Conservation (phyloP, 2,113 vertebrate species). For the Catagonus wagneri region DNA sequence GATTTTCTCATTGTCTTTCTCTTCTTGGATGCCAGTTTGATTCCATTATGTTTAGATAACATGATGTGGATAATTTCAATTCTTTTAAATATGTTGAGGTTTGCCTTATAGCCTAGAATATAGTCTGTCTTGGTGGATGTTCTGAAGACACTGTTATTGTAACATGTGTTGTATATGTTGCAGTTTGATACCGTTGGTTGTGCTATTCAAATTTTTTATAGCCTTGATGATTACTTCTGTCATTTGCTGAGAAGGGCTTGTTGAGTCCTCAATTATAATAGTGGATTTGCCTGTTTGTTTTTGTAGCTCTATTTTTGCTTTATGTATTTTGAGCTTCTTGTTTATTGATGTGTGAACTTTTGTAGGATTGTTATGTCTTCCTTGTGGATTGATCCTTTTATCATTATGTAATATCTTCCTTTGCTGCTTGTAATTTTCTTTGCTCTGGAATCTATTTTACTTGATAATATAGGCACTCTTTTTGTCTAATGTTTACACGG, state of each 20-base stretch:
- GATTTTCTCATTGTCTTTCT: not conserved
- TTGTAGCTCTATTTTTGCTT: not conserved
- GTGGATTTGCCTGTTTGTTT: not conserved
- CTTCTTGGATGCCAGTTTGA: not conserved
- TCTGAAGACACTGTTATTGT: not conserved
- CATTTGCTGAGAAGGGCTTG: not conserved
- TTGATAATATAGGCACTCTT: not conserved
- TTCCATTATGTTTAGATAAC: not conserved
- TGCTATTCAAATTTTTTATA: not conserved
- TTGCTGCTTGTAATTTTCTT: slow-evolving; percentile 9
- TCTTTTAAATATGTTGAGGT: slow-evolving; percentile 13
- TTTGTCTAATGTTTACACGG: not conserved
- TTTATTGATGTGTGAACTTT: not conserved
- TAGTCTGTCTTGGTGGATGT: not conserved
- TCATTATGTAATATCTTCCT: not conserved
- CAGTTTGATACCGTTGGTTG: not conserved
- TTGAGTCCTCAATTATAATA: not conserved
- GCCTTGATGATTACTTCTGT: not conserved
- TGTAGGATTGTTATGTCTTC: not conserved
- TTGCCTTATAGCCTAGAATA: not conserved
- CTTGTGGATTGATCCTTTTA: not conserved
- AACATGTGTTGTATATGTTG: not conserved
- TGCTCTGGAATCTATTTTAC: slow-evolving; percentile 7
- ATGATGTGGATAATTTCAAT: not conserved
- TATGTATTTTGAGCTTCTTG: not conserved